A percentile compares a stretch with the other conserved stretches of the same genome.
phyloP scores from a whole-genome alignment of 2,113 vertebrate species.

The Ochotona princeps region DNA sequence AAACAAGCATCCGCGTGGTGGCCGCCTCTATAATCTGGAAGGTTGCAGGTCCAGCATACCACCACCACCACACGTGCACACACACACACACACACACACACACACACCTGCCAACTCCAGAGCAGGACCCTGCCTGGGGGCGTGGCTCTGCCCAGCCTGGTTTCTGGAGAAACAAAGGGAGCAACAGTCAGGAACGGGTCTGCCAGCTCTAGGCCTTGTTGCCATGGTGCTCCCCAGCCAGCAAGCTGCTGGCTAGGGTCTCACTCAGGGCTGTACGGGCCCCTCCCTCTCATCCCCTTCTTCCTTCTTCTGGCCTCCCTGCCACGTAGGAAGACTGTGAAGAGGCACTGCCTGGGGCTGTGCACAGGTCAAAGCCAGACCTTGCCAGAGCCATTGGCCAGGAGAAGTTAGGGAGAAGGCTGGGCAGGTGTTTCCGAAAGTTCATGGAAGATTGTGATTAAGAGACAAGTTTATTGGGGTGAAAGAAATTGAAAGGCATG shows the following conservation, averaged over 20 bases:
- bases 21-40: too few relatives aligned
- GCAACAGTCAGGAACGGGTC: neutral
- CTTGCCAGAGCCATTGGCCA: accelerated
- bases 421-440: too few relatives aligned
- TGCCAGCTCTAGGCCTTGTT: neutral
- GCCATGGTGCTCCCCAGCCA: accelerated
- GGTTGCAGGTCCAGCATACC: too few relatives aligned
- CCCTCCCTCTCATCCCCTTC: neutral
- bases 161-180: neutral
- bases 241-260: too few relatives aligned
- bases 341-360: neutral
- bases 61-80: too few relatives aligned
- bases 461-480: too few relatives aligned
- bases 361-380: neutral
- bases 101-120: neutral
- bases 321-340: accelerated
- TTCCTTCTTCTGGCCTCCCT: neutral
- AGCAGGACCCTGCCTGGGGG: neutral
- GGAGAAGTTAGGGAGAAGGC: neutral
- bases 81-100: too few relatives aligned
- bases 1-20: too few relatives aligned
- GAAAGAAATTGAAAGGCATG: too few relatives aligned
- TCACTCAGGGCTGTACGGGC: neutral
- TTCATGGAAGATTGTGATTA: too few relatives aligned
- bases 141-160: neutral